phyloP scores from a whole-genome alignment of 2,797 vertebrate genomes.

The Rousettus madagascariensis region DNA sequence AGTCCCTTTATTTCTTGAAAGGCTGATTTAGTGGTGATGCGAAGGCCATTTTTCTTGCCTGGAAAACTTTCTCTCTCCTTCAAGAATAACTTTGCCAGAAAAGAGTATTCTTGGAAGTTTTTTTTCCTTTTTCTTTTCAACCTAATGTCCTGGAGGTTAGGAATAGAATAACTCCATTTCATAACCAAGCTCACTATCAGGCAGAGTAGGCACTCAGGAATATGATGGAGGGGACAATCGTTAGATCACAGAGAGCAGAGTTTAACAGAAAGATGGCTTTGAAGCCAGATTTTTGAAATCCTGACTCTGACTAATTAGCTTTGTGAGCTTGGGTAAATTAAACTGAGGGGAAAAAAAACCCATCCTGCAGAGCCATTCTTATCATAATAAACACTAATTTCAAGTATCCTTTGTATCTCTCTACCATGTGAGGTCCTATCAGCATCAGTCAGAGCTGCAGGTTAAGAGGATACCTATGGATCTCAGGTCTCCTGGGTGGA shows the following conservation, averaged over 20 bases:
- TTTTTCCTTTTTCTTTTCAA: neutral
- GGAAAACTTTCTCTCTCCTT: neutral
- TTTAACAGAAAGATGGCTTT: neutral
- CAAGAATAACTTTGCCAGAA: neutral
- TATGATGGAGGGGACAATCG: neutral
- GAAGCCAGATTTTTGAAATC: slow-evolving; percentile 18
- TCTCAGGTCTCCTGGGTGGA: neutral
- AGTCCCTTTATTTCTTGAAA: neutral
- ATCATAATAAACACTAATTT: neutral
- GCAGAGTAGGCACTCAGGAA: neutral
- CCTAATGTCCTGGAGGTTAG: neutral
- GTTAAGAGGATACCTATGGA: neutral
- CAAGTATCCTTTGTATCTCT: neutral
- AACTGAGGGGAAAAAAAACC: neutral
- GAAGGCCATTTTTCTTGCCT: neutral
- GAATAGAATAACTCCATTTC: neutral
- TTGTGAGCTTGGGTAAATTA: neutral
- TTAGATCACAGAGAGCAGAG: neutral
- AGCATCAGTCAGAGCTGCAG: neutral
- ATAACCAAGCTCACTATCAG: neutral
- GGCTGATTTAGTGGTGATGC: neutral
- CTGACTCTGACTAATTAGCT: neutral
- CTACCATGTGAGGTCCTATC: neutral
- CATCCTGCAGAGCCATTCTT: neutral
- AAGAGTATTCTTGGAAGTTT: neutral